A percentile compares a stretch with the other conserved stretches of the same genome.
These are phyloP conservation scores for Nomada goodeniana DNA, from an alignment of 2,888 invertebrate genomes.

Conservation along the genomic window DNA sequence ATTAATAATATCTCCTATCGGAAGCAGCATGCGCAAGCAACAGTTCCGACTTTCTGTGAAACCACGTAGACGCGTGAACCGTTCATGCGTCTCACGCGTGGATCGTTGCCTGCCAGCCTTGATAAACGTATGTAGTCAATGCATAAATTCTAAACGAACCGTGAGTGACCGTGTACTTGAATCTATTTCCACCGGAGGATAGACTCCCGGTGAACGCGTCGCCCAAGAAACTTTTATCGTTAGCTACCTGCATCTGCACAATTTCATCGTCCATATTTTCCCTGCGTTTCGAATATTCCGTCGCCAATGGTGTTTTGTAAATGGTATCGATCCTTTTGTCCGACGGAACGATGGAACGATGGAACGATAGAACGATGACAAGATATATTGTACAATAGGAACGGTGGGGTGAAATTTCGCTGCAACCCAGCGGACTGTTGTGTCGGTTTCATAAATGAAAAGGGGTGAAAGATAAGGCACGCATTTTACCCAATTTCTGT, in stretches of 20 bases:
- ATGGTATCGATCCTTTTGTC: background rate
- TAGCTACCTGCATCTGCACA: conserved; percentile 26
- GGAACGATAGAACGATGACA: background rate
- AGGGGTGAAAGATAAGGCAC: conserved; percentile 59
- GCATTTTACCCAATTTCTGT: conserved; percentile 12
- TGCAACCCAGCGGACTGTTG: background rate
- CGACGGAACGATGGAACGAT: too few relatives aligned
- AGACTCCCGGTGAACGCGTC: conserved; percentile 15
- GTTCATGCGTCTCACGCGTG: conserved; percentile 9
- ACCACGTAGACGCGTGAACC: background rate
- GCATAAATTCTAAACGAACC: conserved; percentile 44
- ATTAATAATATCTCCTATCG: too few relatives aligned
- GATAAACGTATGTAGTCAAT: conserved; percentile 30
- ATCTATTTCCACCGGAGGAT: conserved; percentile 39
- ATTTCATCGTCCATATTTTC: conserved; percentile 18
- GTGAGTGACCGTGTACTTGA: conserved; percentile 36
- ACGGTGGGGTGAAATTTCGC: background rate
- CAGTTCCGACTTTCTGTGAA: background rate
- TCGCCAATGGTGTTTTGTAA: background rate
- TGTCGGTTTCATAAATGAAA: conserved; percentile 31
- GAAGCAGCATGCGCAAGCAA: too few relatives aligned
- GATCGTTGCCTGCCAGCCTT: conserved; percentile 25
- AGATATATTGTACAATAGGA: background rate
- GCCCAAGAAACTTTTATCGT: conserved; percentile 40
- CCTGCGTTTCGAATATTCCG: background rate